phyloP scores from a whole-genome alignment of 37 sponge, comb jelly and placozoan genomes.

The Diacarnus erythraeanus region DNA sequence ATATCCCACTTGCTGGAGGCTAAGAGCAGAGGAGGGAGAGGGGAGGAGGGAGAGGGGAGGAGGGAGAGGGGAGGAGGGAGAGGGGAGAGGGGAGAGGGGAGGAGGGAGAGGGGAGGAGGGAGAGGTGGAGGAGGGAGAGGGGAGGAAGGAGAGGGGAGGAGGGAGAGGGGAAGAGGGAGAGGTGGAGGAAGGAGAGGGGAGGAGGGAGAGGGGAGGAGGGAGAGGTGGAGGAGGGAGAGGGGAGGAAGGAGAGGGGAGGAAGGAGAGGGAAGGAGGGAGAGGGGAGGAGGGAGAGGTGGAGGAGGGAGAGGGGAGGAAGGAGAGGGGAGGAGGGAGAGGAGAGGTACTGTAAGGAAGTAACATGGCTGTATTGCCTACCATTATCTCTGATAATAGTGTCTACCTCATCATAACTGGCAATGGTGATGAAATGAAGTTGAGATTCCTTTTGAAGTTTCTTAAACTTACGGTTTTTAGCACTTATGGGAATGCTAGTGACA shows the following conservation, averaged over 20 bases:
- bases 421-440: slow-evolving; percentile 9
- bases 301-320: background rate
- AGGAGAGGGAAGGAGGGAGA: background rate
- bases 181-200: background rate
- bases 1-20: slow-evolving; percentile 1
- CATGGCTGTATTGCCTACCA: no score
- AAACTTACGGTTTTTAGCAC: slow-evolving; percentile 7
- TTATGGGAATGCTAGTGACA: background rate
- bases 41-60: background rate
- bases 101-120: background rate
- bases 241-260: background rate
- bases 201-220: background rate
- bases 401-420: slow-evolving; percentile 31
- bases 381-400: background rate
- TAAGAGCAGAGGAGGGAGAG: background rate
- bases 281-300: background rate
- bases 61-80: background rate
- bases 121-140: background rate
- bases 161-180: background rate
- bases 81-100: background rate
- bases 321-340: background rate
- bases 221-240: background rate
- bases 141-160: background rate
- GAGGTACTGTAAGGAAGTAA: no score
- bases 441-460: slow-evolving; percentile 26